phyloP scores from a whole-genome alignment of 2,113 vertebrate species.

The Boulengeromyrus knoepffleri region DNA sequence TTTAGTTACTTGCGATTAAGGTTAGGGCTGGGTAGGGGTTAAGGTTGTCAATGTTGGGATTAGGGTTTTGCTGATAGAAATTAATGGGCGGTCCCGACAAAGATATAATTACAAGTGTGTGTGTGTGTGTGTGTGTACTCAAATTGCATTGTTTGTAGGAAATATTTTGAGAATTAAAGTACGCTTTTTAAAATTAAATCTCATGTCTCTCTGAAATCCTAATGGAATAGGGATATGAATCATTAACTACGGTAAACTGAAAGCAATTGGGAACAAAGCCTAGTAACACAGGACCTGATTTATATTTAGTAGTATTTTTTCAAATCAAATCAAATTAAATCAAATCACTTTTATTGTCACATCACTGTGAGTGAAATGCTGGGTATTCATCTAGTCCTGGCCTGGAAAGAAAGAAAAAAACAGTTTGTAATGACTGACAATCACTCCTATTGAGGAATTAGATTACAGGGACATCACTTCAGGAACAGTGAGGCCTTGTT shows the following conservation, averaged over 20 bases:
- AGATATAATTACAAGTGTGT: no score
- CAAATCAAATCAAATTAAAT: no score
- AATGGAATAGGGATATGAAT: background rate
- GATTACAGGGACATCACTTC: background rate
- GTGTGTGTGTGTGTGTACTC: background rate
- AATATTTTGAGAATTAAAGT: background rate
- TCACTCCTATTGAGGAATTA: background rate
- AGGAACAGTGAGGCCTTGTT: background rate
- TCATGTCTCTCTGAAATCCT: background rate
- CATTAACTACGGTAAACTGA: background rate
- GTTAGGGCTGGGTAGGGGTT: no score
- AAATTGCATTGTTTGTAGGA: background rate
- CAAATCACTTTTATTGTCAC: no score
- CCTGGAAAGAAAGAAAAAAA: background rate
- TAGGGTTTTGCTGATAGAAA: background rate
- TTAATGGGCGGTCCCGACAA: no score
- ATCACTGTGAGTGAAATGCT: no score
- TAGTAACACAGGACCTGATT: background rate
- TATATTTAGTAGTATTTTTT: no score
- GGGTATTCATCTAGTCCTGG: background rate
- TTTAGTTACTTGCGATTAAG: background rate
- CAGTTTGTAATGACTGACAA: background rate
- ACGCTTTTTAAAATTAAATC: background rate
- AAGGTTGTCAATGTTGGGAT: background rate
- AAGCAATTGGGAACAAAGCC: background rate